These are phyloP conservation scores for Alethe diademata DNA, from an alignment of 2,113 vertebrate genomes.

Conservation along the genomic window DNA sequence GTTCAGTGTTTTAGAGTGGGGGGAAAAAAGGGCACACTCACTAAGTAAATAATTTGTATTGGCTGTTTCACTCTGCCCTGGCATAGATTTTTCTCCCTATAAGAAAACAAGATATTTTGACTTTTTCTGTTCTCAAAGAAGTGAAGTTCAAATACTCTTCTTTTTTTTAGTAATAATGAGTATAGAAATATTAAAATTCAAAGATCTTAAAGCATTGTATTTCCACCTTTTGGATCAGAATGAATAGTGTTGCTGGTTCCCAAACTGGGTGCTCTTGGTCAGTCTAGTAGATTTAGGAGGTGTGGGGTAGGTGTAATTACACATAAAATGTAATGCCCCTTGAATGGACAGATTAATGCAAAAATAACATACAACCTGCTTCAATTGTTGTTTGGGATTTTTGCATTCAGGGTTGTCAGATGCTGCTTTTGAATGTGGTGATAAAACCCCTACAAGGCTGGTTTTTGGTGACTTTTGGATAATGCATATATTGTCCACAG, in stretches of 20 bases:
- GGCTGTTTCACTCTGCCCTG: background rate
- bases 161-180: background rate
- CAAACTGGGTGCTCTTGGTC: background rate
- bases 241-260: background rate
- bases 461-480: background rate
- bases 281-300: background rate
- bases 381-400: background rate
- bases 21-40: rapidly evolving
- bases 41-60: background rate
- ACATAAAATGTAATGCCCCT: background rate
- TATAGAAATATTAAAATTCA: background rate
- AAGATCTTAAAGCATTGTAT: background rate
- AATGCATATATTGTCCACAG: background rate
- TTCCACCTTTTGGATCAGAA: background rate
- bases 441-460: background rate
- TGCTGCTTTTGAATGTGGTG: background rate
- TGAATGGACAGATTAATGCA: background rate
- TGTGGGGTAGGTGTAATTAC: background rate
- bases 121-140: background rate
- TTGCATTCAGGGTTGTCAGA: background rate
- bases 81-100: background rate
- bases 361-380: background rate
- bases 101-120: background rate
- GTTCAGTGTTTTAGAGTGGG: background rate
- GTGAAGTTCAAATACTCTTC: background rate